Evolutionary conservation across 2,888 invertebrate species (phyloP).

Genomic region (Zhuqinia jingwanae): DNA sequence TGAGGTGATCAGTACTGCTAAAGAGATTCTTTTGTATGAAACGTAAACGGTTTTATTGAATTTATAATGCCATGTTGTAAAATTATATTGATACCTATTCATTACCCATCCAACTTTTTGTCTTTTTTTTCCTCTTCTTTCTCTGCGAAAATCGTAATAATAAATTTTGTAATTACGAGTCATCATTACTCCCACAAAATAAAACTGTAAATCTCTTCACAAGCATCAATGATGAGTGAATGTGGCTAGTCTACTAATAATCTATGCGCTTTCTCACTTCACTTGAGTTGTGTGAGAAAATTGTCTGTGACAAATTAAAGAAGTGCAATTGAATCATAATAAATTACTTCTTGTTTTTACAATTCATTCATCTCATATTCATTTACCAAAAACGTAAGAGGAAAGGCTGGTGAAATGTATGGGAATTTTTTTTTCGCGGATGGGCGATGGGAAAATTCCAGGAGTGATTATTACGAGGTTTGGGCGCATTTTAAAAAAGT

Average conservation of each 20-base stretch:
- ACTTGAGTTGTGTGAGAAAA: conserved; percentile 55
- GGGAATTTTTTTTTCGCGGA: conserved; percentile 35
- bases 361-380: conserved; percentile 42
- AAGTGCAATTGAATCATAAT: conserved; percentile 56
- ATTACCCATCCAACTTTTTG: not conserved
- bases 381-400: not conserved
- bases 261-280: not conserved
- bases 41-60: conserved; percentile 57
- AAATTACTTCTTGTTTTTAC: conserved; percentile 50
- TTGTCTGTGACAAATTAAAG: conserved; percentile 61
- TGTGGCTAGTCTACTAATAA: not conserved
- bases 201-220: conserved; percentile 59
- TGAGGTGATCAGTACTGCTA: conserved; percentile 68
- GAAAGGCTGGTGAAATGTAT: not conserved
- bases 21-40: conserved; percentile 63
- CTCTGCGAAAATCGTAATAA: conserved; percentile 11
- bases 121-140: not conserved
- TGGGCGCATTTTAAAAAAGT: not conserved
- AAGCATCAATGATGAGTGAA: not conserved
- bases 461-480: not conserved
- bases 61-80: conserved; percentile 69
- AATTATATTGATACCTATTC: conserved; percentile 55
- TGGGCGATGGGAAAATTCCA: conserved; percentile 48
- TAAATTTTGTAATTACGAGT: conserved; percentile 52
- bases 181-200: conserved; percentile 43